phyloP scores from a whole-genome alignment of 2,888 invertebrate species.

The Idaea aversata region DNA sequence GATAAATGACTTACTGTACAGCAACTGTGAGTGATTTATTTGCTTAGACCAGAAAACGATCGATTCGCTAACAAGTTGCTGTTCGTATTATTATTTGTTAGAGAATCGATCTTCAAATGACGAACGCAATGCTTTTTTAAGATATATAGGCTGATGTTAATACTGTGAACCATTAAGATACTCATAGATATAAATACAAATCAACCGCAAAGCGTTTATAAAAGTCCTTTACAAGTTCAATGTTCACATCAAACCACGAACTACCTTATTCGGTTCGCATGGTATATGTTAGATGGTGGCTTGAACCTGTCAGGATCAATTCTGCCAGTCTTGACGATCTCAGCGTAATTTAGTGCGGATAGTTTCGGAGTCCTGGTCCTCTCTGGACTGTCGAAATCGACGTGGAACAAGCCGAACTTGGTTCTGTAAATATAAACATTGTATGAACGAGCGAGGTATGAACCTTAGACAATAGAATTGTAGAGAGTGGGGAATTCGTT shows the following conservation, averaged over 20 bases:
- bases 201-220: not conserved
- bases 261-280: conserved; percentile 18
- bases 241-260: not conserved
- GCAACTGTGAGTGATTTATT: too few relatives aligned
- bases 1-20: too few relatives aligned
- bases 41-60: too few relatives aligned
- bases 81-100: too few relatives aligned
- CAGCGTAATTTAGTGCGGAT: conserved; percentile 62
- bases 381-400: conserved; percentile 64
- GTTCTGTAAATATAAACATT: conserved; percentile 49
- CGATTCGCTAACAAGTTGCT: too few relatives aligned
- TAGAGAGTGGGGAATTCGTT: not conserved
- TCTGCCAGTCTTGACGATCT: conserved; percentile 58
- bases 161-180: too few relatives aligned
- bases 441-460: not conserved
- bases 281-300: conserved; percentile 25
- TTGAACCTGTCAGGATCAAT: conserved; percentile 63
- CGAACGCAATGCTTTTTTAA: too few relatives aligned
- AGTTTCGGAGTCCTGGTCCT: conserved; percentile 67
- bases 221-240: not conserved
- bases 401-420: conserved; percentile 71
- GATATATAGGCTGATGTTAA: too few relatives aligned
- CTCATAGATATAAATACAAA: not conserved
- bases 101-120: too few relatives aligned
- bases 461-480: not conserved